A percentile compares a stretch with the other conserved stretches of the same genome.
phyloP scores from a whole-genome alignment of 2,888 invertebrate species.

The Cheilosia urbana region DNA sequence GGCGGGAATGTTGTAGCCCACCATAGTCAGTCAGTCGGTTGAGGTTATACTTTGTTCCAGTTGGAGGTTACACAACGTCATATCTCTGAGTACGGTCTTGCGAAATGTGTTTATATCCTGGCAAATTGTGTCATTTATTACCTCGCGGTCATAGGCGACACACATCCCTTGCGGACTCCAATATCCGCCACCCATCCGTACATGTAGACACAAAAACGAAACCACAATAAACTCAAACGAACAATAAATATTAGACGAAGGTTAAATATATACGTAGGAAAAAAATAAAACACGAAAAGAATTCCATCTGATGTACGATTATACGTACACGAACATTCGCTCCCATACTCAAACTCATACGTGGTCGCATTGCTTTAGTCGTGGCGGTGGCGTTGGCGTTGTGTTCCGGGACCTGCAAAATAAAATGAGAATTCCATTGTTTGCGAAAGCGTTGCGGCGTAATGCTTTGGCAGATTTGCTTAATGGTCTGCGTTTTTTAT shows the following conservation, averaged over 20 bases:
- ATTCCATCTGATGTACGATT: constrained; percentile 64
- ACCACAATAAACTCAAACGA: constrained; percentile 67
- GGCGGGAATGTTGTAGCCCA: neutral
- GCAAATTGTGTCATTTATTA: constrained; percentile 71
- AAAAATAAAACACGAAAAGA: constrained; percentile 2
- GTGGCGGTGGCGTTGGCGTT: neutral
- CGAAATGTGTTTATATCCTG: constrained; percentile 64
- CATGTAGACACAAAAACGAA: constrained; percentile 13
- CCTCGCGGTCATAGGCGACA: constrained; percentile 70
- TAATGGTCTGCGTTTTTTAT: constrained; percentile 67
- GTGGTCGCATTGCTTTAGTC: neutral
- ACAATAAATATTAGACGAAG: constrained; percentile 67
- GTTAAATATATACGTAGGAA: constrained; percentile 40
- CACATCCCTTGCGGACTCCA: constrained; percentile 33
- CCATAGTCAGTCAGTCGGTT: constrained; percentile 19
- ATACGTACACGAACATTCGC: constrained; percentile 28
- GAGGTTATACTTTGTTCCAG: constrained; percentile 48
- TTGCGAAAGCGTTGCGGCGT: constrained; percentile 73
- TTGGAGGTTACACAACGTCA: constrained; percentile 61
- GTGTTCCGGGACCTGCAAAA: constrained; percentile 47
- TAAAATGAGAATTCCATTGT: constrained; percentile 68
- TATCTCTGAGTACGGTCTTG: constrained; percentile 65
- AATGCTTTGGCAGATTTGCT: constrained; percentile 74
- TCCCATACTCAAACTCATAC: neutral
- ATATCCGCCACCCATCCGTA: constrained; percentile 11